phyloP scores from a whole-genome alignment of 1,140 invertebrate species.

The Lethrus apterus region DNA sequence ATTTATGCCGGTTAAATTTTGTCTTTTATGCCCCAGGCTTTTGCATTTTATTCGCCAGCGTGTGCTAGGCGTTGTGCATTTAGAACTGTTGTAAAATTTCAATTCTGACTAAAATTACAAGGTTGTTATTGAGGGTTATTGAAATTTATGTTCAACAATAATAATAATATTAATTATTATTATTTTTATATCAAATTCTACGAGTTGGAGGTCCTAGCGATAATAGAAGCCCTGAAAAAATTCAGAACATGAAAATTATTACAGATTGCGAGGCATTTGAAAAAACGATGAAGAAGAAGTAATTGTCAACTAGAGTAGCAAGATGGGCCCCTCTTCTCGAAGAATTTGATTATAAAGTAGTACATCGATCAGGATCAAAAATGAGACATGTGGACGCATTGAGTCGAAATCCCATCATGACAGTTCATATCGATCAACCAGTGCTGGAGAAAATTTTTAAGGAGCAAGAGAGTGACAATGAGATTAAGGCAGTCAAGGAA shows the following conservation, averaged over 20 bases:
- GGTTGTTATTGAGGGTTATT: too few species aligned
- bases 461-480: slow-evolving; percentile 24
- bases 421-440: too few species aligned
- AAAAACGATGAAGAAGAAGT: slow-evolving; percentile 36
- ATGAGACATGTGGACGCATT: slow-evolving; percentile 24
- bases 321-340: slow-evolving; percentile 29
- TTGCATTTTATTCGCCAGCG: too few species aligned
- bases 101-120: too few species aligned
- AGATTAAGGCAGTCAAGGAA: slow-evolving; percentile 22
- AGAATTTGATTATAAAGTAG: slow-evolving; percentile 29
- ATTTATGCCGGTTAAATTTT: too few species aligned
- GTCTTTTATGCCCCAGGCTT: too few species aligned
- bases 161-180: too few species aligned
- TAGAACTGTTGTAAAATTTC: too few species aligned
- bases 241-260: slow-evolving; percentile 39
- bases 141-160: too few species aligned
- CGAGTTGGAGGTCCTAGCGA: slow-evolving; percentile 36
- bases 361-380: slow-evolving; percentile 24
- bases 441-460: too few species aligned
- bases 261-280: slow-evolving; percentile 32
- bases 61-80: too few species aligned
- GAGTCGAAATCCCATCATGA: background rate
- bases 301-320: slow-evolving; percentile 24
- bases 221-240: slow-evolving; percentile 37
- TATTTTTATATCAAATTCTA: too few species aligned